phyloP scores from a whole-genome alignment of 2,888 invertebrate genomes.

The Tetramorium bicarinatum region DNA sequence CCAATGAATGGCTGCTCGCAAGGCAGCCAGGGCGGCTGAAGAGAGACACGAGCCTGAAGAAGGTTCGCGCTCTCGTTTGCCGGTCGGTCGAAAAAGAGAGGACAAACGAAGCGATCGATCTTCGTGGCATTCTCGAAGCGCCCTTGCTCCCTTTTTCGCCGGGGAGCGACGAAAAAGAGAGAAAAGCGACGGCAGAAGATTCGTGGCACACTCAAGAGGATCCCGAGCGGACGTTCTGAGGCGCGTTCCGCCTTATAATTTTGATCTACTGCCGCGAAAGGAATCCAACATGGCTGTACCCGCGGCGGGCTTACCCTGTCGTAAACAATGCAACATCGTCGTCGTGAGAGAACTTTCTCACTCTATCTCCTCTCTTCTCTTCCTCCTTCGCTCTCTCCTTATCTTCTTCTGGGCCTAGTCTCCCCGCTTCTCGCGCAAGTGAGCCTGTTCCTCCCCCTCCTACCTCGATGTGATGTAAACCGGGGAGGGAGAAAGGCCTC shows the following conservation, averaged over 20 bases:
- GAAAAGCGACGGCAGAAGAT: slow-evolving; percentile 17
- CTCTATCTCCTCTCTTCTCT: slow-evolving; percentile 59
- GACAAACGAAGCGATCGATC: slow-evolving; percentile 52
- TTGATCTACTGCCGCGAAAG: slow-evolving; percentile 81
- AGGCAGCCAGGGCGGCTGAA: slow-evolving; percentile 30
- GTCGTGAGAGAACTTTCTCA: slow-evolving; percentile 48
- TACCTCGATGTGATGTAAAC: neutral
- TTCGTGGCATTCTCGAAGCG: slow-evolving; percentile 53
- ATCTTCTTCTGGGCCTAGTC: slow-evolving; percentile 51
- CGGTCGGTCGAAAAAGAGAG: slow-evolving; percentile 31
- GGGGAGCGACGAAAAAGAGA: slow-evolving; percentile 16
- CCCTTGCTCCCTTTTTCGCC: slow-evolving; percentile 41
- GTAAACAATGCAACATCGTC: slow-evolving; percentile 79
- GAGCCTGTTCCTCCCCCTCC: slow-evolving; percentile 14
- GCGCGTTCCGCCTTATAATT: slow-evolving; percentile 81
- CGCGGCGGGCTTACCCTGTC: slow-evolving; percentile 67
- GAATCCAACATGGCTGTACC: slow-evolving; percentile 82
- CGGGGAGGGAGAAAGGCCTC: neutral
- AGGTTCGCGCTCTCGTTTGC: slow-evolving; percentile 67
- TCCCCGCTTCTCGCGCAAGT: neutral
- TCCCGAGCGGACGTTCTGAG: slow-evolving; percentile 65
- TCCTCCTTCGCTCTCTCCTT: slow-evolving; percentile 48
- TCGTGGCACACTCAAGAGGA: slow-evolving; percentile 52
- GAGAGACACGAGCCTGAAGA: slow-evolving; percentile 49
- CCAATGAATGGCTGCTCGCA: slow-evolving; percentile 66